Evolutionary conservation across 2,888 invertebrate species (phyloP), one percentile per base, ranked within the genome.

Genomic region (Lasioglossum oenotherae): DNA sequence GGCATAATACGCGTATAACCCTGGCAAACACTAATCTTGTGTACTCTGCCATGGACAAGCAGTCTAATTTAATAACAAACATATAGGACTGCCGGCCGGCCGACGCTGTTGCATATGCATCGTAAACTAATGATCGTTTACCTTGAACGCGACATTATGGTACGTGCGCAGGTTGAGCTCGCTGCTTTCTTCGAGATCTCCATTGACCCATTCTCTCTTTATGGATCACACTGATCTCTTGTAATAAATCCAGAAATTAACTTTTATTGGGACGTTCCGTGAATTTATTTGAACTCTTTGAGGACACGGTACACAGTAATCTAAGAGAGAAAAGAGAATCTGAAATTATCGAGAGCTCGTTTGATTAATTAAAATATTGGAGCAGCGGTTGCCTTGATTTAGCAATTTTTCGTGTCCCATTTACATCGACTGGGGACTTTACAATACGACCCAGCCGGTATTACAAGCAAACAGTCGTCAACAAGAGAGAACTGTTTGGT

Each of bases 41-140:
- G 44, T 83, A 49, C 84, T 78, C 67, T 44, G 84, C 78, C 78
- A 46, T 38, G 38, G 67, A 83, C 74, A 78, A 60, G 60, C 77
- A 14, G 73, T 79, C 73, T 75, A 87, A 81, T 78, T 82, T 81
- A 76, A 90, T 88, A 86, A 80, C 80, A 86, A 79, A 86, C 80
- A 74, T 82, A 89, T 79, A 74, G 75, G 41, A 64, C 35, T 64
- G 49, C 46, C 53, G 35, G 35, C 19, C 8, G 69, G 31, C n/a
- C 76, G 14, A 23, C 27, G 49, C 69, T 73, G 38, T 31, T 79
- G 79, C 64, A 72, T 75, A 84, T 75, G 79, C 78, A 84, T 75
- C 84, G 72, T 44, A 49, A 71, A 64, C 71, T 84, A 84, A 84
- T 84, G 49, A 78, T 72, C 82, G 57, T 74, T 82, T 71, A 80